Evolutionary conservation across 1,140 invertebrate genomes (phyloP), one percentile per base, ranked within the genome.

Genomic region (Cotesia vestalis): DNA sequence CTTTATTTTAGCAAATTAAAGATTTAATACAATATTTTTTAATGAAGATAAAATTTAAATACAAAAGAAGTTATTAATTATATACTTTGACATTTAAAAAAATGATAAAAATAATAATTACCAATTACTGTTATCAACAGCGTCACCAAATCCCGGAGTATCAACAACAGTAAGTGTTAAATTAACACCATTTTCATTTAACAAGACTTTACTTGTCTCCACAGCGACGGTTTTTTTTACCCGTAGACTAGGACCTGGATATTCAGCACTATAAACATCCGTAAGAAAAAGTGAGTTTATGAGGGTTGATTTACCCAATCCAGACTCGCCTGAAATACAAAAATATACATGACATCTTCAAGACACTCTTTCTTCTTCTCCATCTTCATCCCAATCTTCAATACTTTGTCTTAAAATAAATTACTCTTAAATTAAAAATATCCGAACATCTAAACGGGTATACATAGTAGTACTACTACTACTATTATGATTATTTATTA

Each of bases 231-330:
- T 97, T 87, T 97, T 97, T 86, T 96, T 96, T 55, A 96, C 91
- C 64, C 95, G 89, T 75, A 94, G 90, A 79, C 95, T 96, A 0
- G 96, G 95, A 9, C 96, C 96, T 11, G 95, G 95, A 87, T 96
- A 92, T 80, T 96, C 95, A 60, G 91, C 88, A 79, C 95, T 95
- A 86, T 98, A 98, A 77, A 98, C 95, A 78, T 99, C 98, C 71
- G 98, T 94, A 62, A 99, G 89, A 88, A 99, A 99, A 91, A 99
- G 94, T n/a, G 98, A 99, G 88, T 99, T 99, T 82, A 99, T 98
- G 78, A 99, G 89, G 6, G 98, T 99, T 8, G 97, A 99, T 88
- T 99, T 99, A 35, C 98, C 98, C 36, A 99, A 88, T 9, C 98
- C 98, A 27, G 96, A 97, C 88, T 98, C 96, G 78, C 95, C 96